Conservation (phyloP, 2,888 invertebrate species). For the Camptogramma bilineatum region DNA sequence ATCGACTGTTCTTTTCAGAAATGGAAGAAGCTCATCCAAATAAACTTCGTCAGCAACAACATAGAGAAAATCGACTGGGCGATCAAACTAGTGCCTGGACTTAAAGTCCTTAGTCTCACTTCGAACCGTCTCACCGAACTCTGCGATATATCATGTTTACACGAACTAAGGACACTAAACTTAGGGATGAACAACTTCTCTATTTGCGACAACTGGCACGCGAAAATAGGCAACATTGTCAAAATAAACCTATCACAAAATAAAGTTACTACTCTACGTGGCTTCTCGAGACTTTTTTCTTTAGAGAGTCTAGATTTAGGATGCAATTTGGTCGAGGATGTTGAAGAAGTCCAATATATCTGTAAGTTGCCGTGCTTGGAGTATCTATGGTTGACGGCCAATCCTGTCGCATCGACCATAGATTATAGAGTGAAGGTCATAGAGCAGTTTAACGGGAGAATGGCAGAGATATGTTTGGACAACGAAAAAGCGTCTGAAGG, state of each 20-base stretch:
- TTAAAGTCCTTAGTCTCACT: slow-evolving; percentile 90
- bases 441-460: slow-evolving; percentile 93
- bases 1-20: slow-evolving; percentile 75
- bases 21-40: slow-evolving; percentile 89
- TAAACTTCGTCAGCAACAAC: slow-evolving; percentile 92
- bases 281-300: slow-evolving; percentile 93
- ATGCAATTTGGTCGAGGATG: slow-evolving; percentile 92
- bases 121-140: slow-evolving; percentile 92
- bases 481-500: slow-evolving; percentile 94
- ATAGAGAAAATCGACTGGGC: slow-evolving; percentile 92
- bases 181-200: slow-evolving; percentile 92
- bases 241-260: slow-evolving; percentile 94
- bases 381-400: slow-evolving; percentile 93
- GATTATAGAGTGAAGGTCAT: slow-evolving; percentile 97
- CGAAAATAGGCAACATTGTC: slow-evolving; percentile 95
- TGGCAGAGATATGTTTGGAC: slow-evolving; percentile 93
- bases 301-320: slow-evolving; percentile 94
- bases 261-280: slow-evolving; percentile 88
- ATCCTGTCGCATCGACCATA: slow-evolving; percentile 93
- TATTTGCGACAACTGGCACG: slow-evolving; percentile 91
- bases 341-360: slow-evolving; percentile 92
- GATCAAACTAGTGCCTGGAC: slow-evolving; percentile 90
- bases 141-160: slow-evolving; percentile 91
- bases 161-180: slow-evolving; percentile 90
- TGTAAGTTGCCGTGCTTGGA: slow-evolving; percentile 94